Base-by-base conservation (phyloP, 1,140 invertebrate genomes). In the Hormaphis cornu region DNA sequence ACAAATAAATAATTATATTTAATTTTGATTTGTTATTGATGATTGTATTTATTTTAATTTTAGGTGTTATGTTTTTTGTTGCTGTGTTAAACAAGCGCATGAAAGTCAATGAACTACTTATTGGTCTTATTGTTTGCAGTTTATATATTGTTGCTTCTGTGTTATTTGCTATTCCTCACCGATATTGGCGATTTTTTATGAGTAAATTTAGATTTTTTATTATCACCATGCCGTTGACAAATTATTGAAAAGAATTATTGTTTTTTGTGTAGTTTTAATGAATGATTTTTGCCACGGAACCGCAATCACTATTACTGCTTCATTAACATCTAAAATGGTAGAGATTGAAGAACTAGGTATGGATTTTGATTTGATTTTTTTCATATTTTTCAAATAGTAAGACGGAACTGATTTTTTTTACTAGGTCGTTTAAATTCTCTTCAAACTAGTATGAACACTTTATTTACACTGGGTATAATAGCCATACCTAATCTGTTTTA, bases 311-410 rank as follows among this genome's bases (percentile, higher is more conserved):
- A 58, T 69, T 4, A 52, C 54, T 14, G 58, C 58, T 10, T 72
- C 72, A 14, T 69, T 70, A 12, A 66, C 70, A 1, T 71, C 72
- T 3, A 72, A 72, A 63, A 42, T 72, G 20, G 70, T 72, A 10
- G 42, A 70, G 10, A 28, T 24, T 24, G 16, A 33, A 37, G 72
- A 72, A 35, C 26, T 72, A 16, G 72, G 72, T 52, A 66, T 56
- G 44, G 7, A 22, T 48, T 48, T 6, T 6, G 7, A 18, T 48
- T 48, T 48, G 4, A 18, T 48, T 48, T 6, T 22, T 18, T 6
- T 48, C 4, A n/a, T 14, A 48, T n/a, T n/a, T n/a, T n/a, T n/a
- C n/a, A 22, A 48, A 7, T 33, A 33, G 4, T 33, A 33, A 6
- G 30, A 33, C 4, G 4, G 9, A 33, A 33, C 4, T 33, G 4